A percentile compares a stretch with the other conserved stretches of the same genome.
These are phyloP conservation scores for Oceanites oceanicus DNA, from an alignment of 2,113 vertebrate genomes.

Conservation along the genomic window DNA sequence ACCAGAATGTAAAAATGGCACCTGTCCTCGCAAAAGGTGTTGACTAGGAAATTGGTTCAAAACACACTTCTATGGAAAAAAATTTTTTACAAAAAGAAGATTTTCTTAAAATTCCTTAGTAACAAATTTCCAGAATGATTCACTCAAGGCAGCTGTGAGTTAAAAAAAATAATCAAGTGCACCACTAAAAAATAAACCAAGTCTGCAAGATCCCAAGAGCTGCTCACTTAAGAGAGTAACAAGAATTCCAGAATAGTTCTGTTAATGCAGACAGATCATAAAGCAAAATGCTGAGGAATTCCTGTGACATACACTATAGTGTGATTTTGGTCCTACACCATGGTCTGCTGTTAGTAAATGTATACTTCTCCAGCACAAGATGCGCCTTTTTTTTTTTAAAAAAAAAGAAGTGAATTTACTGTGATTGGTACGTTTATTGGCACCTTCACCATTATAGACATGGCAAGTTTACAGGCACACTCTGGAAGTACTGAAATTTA, in stretches of 20 bases:
- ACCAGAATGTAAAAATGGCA: conserved; percentile 43
- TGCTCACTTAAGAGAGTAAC: conserved; percentile 12
- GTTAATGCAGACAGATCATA: not conserved
- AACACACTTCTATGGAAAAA: not conserved
- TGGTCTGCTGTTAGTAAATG: not conserved
- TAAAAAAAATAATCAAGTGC: not conserved
- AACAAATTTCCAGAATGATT: conserved; percentile 46
- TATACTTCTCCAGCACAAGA: not conserved
- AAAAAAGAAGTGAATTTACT: not conserved
- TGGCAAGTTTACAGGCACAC: conserved; percentile 52
- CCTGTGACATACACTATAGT: not conserved
- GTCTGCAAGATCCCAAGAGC: conserved; percentile 44
- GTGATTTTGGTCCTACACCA: conserved; percentile 46
- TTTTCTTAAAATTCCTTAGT: conserved; percentile 24
- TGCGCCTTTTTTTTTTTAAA: not conserved
- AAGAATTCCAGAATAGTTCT: not conserved
- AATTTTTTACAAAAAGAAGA: conserved; percentile 9
- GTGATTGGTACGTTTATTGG: conserved; percentile 5
- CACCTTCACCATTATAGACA: conserved; percentile 48
- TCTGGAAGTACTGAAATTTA: conserved; percentile 35
- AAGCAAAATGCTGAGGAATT: conserved; percentile 1
- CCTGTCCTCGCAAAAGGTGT: not conserved
- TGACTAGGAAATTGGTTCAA: conserved; percentile 36
- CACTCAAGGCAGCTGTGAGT: conserved; percentile 45
- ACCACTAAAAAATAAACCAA: conserved; percentile 2